Base-by-base conservation (phyloP, 2,888 invertebrate species). In the Sminthurinus aureus region DNA sequence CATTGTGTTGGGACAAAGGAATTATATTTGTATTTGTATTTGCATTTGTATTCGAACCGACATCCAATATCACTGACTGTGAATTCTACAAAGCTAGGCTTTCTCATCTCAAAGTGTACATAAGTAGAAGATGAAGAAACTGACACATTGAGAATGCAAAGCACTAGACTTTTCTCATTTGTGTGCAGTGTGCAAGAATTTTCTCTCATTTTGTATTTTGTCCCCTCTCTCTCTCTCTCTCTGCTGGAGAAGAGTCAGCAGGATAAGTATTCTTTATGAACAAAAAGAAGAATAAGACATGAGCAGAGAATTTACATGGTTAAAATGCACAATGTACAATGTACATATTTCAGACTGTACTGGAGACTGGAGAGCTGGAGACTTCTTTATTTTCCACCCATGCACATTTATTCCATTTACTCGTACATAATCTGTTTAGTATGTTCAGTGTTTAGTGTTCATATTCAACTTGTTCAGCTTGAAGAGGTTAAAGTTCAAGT, bases 71-170 rank as follows among this genome's bases (percentile, higher is more conserved):
- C 20, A 52, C 26, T n/a, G 50, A 50, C 76, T 76, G 76, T 76
- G 76, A 52, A 52, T 20, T 76, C 20, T 76, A 38, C 73, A 4
- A 6, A 52, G 26, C 22, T n/a, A 58, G 52, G 50, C 58, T 76
- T 76, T 76, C 18, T 76, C 52, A 76, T 76, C 52, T 51, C 52
- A 58, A 58, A 58, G 52, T 52, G 58, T 58, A 6, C 38, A 6
- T 38, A 38, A 38, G 38, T 22, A 76, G 52, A 20, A 58, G 20
- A 58, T n/a, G 75, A 50, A 58, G 11, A 58, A n/a, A 67, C 18
- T 76, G 58, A 76, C 76, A 58, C 52, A n/a, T n/a, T 58, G 58
- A 22, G 76, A 58, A 51, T 76, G 58, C 58, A 76, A 76, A 58
- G 58, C 58, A 76, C 58, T 76, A 75, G 18, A 75, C 38, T 75